These are phyloP conservation scores for Zhuqinia jingwanae DNA, from an alignment of 2,888 invertebrate genomes.

Conservation along the genomic window DNA sequence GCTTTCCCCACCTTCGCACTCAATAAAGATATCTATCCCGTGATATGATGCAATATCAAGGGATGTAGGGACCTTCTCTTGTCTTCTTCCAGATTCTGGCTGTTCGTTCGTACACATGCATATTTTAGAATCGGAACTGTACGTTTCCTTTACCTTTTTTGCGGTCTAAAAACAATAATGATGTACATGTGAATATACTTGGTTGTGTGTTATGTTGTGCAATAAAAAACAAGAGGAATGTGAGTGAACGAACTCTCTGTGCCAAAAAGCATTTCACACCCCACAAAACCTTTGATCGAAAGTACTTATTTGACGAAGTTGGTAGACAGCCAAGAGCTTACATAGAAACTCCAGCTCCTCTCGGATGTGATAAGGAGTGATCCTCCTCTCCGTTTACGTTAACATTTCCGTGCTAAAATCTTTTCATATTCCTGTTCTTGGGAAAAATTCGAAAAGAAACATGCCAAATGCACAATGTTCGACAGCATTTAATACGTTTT, in stretches of 20 bases:
- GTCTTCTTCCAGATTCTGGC: not conserved
- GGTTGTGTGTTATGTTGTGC: not conserved
- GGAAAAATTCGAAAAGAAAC: no score
- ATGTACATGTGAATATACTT: not conserved
- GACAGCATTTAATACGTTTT: no score
- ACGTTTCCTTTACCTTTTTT: conserved; percentile 17
- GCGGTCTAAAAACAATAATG: conserved; percentile 1
- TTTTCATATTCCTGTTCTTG: no score
- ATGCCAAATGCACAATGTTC: no score
- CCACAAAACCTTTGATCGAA: conserved; percentile 34
- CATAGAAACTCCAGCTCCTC: not conserved
- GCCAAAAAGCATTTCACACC: conserved; percentile 17
- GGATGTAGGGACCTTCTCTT: not conserved
- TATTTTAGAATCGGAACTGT: conserved; percentile 2
- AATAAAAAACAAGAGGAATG: not conserved
- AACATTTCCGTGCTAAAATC: no score
- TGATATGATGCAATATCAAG: conserved; percentile 12
- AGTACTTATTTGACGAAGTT: not conserved
- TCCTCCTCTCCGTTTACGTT: no score
- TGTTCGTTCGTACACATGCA: not conserved
- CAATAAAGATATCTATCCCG: conserved; percentile 29
- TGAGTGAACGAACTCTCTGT: not conserved
- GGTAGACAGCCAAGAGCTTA: not conserved
- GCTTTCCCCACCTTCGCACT: conserved; percentile 46
- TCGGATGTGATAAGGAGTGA: no score